These are phyloP conservation scores for Polypedilum vanderplanki DNA, from an alignment of 1,140 invertebrate genomes.

Conservation along the genomic window DNA sequence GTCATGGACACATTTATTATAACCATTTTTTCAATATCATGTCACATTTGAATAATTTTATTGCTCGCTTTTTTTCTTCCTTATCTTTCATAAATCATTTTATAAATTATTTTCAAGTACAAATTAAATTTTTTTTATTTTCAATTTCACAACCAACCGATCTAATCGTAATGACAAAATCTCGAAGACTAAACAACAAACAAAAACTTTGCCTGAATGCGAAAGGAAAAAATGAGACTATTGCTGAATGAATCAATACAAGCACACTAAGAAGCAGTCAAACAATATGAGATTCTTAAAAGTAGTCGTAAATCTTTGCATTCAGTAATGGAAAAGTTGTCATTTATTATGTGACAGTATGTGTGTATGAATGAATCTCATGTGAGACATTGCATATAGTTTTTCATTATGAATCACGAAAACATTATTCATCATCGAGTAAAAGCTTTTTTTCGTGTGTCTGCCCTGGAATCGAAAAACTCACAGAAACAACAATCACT, in stretches of 20 bases:
- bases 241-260: constrained; percentile 7
- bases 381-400: not conserved
- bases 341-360: not conserved
- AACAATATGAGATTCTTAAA: not conserved
- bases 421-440: not conserved
- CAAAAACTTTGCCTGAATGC: not conserved
- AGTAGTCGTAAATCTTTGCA: constrained; percentile 21
- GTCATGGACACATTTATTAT: not conserved
- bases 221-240: not conserved
- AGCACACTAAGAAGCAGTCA: not conserved
- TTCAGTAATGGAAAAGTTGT: constrained; percentile 14
- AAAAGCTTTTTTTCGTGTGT: not conserved
- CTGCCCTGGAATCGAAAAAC: not conserved
- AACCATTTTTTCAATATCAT: not conserved
- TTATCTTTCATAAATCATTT: not conserved
- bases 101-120: not conserved
- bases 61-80: not conserved
- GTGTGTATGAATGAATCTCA: not conserved
- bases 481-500: not conserved
- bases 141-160: not conserved
- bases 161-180: constrained; percentile 25
- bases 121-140: not conserved
- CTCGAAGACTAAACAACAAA: constrained; percentile 7
- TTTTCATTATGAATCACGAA: not conserved
- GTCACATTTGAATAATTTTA: not conserved